Conservation (phyloP, 1,140 invertebrate genomes). For the Phocides pigmalion region DNA sequence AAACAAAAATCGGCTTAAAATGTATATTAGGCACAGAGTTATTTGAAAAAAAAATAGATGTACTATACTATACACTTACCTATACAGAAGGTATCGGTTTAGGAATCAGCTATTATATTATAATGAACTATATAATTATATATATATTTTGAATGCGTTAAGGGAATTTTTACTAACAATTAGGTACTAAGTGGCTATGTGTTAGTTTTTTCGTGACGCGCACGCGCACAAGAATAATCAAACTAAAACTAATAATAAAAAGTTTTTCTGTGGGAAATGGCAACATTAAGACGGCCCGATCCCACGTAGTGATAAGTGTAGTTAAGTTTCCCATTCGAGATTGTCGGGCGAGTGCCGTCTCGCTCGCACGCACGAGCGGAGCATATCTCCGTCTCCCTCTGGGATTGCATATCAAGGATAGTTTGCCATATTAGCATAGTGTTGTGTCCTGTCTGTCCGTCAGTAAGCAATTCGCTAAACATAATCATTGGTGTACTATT, state of each 20-base stretch:
- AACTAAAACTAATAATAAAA: constrained; percentile 21
- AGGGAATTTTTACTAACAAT: constrained; percentile 82
- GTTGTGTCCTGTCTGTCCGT: constrained; percentile 41
- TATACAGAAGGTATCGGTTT: constrained; percentile 67
- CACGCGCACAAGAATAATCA: constrained; percentile 39
- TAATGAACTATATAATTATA: constrained; percentile 65
- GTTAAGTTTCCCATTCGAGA: constrained; percentile 46
- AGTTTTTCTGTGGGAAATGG: constrained; percentile 29
- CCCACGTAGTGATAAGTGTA: constrained; percentile 41
- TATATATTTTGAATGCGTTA: constrained; percentile 82
- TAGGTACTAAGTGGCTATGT: constrained; percentile 75
- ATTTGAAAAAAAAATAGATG: constrained; percentile 74
- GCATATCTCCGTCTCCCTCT: constrained; percentile 45
- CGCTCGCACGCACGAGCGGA: constrained; percentile 40
- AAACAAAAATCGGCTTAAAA: constrained; percentile 73
- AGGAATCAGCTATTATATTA: constrained; percentile 68
- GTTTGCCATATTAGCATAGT: constrained; percentile 79
- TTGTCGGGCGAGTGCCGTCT: constrained; percentile 36
- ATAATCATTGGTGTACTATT: constrained; percentile 68
- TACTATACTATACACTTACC: constrained; percentile 75
- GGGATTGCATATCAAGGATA: constrained; percentile 71
- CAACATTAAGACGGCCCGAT: constrained; percentile 36
- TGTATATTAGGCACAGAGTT: constrained; percentile 81
- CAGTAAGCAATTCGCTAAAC: constrained; percentile 64
- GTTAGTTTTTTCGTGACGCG: constrained; percentile 52